Evolutionary conservation across 2,888 invertebrate genomes (phyloP), one percentile per base, ranked within the genome.

Genomic region (Cantharis flavilabris): DNA sequence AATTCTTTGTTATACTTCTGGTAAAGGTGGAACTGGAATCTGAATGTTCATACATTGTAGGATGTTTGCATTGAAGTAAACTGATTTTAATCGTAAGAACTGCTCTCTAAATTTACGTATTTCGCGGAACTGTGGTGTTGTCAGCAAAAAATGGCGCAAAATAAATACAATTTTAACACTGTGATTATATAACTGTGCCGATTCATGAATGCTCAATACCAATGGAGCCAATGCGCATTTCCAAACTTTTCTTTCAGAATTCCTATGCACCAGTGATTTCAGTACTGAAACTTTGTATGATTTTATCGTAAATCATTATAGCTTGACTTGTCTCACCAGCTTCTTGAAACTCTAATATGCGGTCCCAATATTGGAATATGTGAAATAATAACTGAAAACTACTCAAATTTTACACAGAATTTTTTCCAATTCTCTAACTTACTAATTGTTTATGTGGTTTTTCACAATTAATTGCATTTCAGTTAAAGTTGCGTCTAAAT

Each of bases 301-400:
- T 65, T 14, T 65, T 30, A n/a, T 4, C 10, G 11, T 10, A 1
- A 67, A 14, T 77, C 63, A 30, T 63, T 79, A 79, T 64, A 75
- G 4, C 2, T 13, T 14, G 1, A 14, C 3, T 9, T 72, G 75
- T 86, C 90, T 88, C 89, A 97, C 97, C 96, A 89, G 95, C 93
- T 64, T 93, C 91, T 90, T 99, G 98, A 73, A 99, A 90, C 77
- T 92, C 93, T 75, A 99, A 90, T 81, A 99, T 95, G 83, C 97
- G 97, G 87, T 99, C 99, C 92, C 99, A 93, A 87, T 99, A 99
- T 88, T 99, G 99, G 84, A 99, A 96, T 92, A 99, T 94, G 89
- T 99, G 99, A 49, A 99, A 97, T 73, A 97, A 96, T 87, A 99
- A 91, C 89, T 99, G 98, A 88, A 98, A 97, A 87, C 95, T 96